Evolutionary conservation across 2,113 vertebrate species (phyloP).

Genomic region (Cyprinodon tularosa): DNA sequence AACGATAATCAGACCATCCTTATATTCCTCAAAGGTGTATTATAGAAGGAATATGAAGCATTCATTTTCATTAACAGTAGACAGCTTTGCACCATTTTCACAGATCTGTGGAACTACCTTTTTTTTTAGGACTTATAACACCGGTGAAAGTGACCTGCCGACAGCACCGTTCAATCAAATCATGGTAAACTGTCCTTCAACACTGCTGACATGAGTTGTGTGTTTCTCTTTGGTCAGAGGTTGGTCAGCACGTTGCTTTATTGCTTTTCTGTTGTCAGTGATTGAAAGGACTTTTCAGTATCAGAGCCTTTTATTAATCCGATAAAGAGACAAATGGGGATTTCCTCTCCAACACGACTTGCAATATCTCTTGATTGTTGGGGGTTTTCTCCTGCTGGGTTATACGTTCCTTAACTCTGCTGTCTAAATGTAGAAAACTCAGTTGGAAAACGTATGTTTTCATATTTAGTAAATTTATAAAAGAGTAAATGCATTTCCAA

Average conservation of each 20-base stretch:
- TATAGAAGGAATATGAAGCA: too few relatives aligned
- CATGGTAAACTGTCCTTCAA: neutral
- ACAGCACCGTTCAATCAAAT: neutral
- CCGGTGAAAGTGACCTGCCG: neutral
- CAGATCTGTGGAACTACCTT: neutral
- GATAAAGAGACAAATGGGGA: conserved; percentile 13
- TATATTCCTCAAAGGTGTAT: too few relatives aligned
- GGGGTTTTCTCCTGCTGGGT: conserved; percentile 10
- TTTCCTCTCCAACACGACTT: conserved; percentile 13
- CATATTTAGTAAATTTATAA: neutral
- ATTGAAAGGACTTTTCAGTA: conserved; percentile 1
- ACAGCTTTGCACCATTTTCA: neutral
- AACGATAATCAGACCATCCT: too few relatives aligned
- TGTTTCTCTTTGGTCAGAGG: neutral
- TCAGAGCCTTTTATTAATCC: neutral
- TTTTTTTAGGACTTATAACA: neutral
- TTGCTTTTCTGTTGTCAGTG: conserved; percentile 19
- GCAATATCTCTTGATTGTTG: conserved; percentile 3
- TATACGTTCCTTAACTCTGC: neutral
- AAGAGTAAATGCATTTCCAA: neutral
- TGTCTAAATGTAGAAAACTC: neutral
- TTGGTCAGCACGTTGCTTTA: conserved; percentile 23
- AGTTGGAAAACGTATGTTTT: neutral
- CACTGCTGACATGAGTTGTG: neutral
- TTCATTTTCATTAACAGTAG: neutral